phyloP scores from a whole-genome alignment of 2,113 vertebrate species.

The Garra rufa region DNA sequence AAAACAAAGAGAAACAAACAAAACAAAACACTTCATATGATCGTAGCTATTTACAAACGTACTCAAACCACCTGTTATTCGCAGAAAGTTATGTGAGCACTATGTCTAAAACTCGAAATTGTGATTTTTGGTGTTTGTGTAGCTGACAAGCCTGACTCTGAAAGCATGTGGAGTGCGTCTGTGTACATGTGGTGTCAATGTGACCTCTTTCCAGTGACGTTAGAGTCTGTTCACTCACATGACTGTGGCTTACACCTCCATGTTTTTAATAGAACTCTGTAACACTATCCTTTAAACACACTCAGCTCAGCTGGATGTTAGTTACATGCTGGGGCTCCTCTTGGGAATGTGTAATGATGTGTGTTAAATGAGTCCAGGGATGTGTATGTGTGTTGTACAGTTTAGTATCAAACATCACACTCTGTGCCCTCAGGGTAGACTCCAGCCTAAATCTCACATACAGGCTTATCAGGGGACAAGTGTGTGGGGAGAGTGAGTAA shows the following conservation, averaged over 20 bases:
- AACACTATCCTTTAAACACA: conserved; percentile 34
- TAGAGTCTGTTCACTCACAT: background rate
- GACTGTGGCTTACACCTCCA: conserved; percentile 1
- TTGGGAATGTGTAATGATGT: background rate
- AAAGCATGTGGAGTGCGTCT: background rate
- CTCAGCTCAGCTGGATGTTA: conserved; percentile 19
- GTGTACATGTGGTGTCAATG: conserved; percentile 5
- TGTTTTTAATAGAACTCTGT: conserved; percentile 54
- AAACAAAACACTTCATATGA: background rate
- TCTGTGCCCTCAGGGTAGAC: background rate
- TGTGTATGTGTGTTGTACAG: conserved; percentile 35
- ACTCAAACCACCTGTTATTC: background rate
- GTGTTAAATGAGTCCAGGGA: background rate
- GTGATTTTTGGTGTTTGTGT: background rate
- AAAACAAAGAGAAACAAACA: background rate
- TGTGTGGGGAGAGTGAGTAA: background rate
- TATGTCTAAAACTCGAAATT: background rate
- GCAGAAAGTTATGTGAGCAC: background rate
- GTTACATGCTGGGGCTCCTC: background rate
- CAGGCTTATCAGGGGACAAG: background rate
- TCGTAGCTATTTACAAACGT: background rate
- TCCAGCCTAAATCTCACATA: background rate
- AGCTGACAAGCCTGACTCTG: background rate
- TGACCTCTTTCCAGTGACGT: conserved; percentile 21
- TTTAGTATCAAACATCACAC: background rate